Evolutionary conservation across 2,888 invertebrate species (phyloP), one percentile per base, ranked within the genome.

Genomic region (Epinotia demarniana): DNA sequence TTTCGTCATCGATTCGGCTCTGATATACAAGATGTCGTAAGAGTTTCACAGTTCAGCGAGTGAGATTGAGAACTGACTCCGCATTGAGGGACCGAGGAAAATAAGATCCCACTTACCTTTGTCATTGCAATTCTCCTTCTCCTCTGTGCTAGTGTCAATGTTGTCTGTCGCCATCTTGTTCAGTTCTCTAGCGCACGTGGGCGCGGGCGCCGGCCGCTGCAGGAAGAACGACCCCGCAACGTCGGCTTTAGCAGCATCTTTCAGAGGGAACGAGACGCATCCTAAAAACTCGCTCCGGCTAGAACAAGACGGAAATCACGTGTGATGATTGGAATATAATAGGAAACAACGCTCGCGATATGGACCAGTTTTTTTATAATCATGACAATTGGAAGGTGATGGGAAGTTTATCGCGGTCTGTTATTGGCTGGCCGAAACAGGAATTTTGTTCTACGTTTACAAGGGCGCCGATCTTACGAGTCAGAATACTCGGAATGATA

Each of bases 221-320:
- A 97, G 94, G 89, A 96, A 96, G 92, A 96, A 97, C 82, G 96
- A 96, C 83, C 97, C 97, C 83, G 93, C 85, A 84, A 92, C 87
- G 86, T 95, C 95, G 94, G 95, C 96, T 96, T 96, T 96, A 92
- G 96, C 95, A 82, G 97, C 96, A 95, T 97, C 96, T 92, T 96
- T 96, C 84, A 98, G 95, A 83, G 97, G 97, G 94, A 98, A 97
- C 91, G 98, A 98, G 96, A 97, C 97, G 92, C 98, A 98, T 95
- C 98, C 98, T 93, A 98, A 95, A 92, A 98, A 97, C 94, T 98
- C 98, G 95, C 98, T 98, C 94, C 97, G 96, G 95, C 98, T 98
- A 96, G 18, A 96, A 97, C 90, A 94, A 93, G 63, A 19, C 73
- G 53, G 53, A 53, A 79, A 55, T 58, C 12, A 16, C 60, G 18